Conservation (phyloP, 2,888 invertebrate species). For the Agrotis clavis region DNA sequence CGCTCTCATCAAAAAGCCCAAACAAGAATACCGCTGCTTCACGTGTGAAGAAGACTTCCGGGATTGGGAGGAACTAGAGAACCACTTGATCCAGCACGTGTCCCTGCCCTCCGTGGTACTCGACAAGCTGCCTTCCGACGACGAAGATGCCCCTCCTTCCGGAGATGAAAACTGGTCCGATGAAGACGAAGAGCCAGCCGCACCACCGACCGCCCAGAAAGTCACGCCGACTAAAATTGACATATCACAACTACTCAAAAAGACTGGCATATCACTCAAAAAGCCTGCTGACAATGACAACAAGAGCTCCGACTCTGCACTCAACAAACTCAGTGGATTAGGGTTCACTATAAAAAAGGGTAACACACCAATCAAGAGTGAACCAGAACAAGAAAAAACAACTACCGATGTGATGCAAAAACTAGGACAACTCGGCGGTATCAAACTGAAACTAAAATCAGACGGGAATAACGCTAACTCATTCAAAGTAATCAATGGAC, state of each 20-base stretch:
- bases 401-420: slow-evolving; percentile 81
- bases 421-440: slow-evolving; percentile 85
- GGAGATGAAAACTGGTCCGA: slow-evolving; percentile 88
- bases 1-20: slow-evolving; percentile 78
- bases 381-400: slow-evolving; percentile 75
- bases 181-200: slow-evolving; percentile 82
- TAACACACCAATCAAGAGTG: slow-evolving; percentile 82
- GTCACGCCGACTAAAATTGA: slow-evolving; percentile 85
- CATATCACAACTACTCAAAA: slow-evolving; percentile 84
- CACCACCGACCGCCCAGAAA: slow-evolving; percentile 66
- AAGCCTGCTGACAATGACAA: slow-evolving; percentile 74
- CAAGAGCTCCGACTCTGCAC: slow-evolving; percentile 77
- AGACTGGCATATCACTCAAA: slow-evolving; percentile 83
- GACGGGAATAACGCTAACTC: slow-evolving; percentile 83
- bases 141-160: slow-evolving; percentile 83
- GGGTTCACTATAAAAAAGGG: slow-evolving; percentile 88
- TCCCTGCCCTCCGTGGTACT: slow-evolving; percentile 89
- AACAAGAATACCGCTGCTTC: slow-evolving; percentile 85
- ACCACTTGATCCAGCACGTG: slow-evolving; percentile 91
- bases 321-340: slow-evolving; percentile 86
- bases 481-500: slow-evolving; percentile 87
- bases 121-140: slow-evolving; percentile 89
- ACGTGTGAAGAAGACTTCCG: slow-evolving; percentile 90
- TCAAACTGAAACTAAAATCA: slow-evolving; percentile 87
- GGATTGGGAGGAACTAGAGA: slow-evolving; percentile 85